These are phyloP conservation scores for Drosophila dunni DNA, from an alignment of 1,140 invertebrate genomes.

Conservation along the genomic window DNA sequence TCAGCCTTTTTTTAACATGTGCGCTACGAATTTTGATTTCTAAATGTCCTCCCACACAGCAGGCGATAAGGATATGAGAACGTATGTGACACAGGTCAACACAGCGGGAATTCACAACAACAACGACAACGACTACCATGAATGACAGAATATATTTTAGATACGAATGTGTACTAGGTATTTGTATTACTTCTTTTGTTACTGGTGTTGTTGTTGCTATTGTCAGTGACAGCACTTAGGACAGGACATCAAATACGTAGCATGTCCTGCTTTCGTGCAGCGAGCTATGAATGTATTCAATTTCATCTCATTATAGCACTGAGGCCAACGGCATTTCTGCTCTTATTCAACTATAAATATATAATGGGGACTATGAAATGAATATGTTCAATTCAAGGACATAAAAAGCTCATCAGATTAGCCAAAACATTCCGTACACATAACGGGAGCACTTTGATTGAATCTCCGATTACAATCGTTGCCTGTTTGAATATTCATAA, in stretches of 20 bases:
- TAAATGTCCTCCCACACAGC: conserved; percentile 41
- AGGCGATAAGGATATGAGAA: conserved; percentile 43
- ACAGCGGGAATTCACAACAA: conserved; percentile 29
- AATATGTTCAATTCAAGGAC: conserved; percentile 21
- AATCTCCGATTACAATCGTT: conserved; percentile 12
- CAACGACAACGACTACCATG: not conserved
- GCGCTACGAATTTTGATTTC: conserved; percentile 2
- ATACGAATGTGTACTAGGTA: conserved; percentile 12
- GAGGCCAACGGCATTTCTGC: conserved; percentile 13
- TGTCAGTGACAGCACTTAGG: conserved; percentile 17
- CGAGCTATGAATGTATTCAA: conserved; percentile 34
- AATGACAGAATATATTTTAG: conserved; percentile 17
- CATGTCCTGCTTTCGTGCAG: not conserved
- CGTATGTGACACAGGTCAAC: conserved; percentile 60
- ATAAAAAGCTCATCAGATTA: conserved; percentile 32
- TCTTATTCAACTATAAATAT: conserved; percentile 27
- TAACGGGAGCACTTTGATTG: conserved; percentile 1
- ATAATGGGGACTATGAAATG: conserved; percentile 33
- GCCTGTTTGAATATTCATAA: conserved; percentile 4
- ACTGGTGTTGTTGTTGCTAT: conserved; percentile 1
- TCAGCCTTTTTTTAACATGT: conserved; percentile 40
- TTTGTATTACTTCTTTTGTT: not conserved
- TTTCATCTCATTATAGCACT: conserved; percentile 45
- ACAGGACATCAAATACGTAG: conserved; percentile 7
- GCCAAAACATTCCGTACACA: conserved; percentile 9